Conservation (phyloP, 2,888 invertebrate species). For the Chymomyza procnemis region DNA sequence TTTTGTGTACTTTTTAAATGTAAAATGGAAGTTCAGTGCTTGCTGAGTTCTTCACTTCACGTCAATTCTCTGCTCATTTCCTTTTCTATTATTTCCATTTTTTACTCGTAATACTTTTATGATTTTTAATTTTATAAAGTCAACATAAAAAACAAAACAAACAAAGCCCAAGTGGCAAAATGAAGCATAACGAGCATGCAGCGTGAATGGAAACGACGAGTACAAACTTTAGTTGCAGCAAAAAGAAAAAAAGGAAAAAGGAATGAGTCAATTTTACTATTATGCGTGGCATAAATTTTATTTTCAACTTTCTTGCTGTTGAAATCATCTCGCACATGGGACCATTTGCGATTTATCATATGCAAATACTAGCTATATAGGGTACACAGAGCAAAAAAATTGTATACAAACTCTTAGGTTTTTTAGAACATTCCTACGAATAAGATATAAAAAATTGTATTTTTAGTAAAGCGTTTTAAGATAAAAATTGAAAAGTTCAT, state of each 20-base stretch:
- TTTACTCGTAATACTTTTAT: conserved; percentile 9
- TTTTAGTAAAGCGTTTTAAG: too few species aligned
- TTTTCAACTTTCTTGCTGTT: neutral
- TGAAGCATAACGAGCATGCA: conserved; percentile 14
- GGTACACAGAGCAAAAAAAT: too few species aligned
- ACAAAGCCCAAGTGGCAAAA: conserved; percentile 30
- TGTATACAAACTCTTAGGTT: too few species aligned
- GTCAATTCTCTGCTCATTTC: neutral
- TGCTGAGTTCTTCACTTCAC: conserved; percentile 29
- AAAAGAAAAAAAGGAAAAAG: neutral
- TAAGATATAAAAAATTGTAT: too few species aligned
- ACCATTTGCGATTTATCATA: too few species aligned
- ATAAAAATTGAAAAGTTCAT: too few species aligned
- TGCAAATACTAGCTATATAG: too few species aligned
- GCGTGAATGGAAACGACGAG: neutral
- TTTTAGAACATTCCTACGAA: too few species aligned
- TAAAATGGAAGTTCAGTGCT: conserved; percentile 19
- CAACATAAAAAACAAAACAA: conserved; percentile 35
- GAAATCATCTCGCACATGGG: too few species aligned
- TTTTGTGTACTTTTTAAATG: conserved; percentile 16
- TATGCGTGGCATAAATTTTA: conserved; percentile 1
- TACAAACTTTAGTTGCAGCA: neutral
- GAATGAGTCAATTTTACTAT: neutral
- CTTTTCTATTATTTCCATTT: neutral
- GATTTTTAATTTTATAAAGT: conserved; percentile 60